Percentiles rank a stretch among this genome's conserved stretches.
Conservation (phyloP, 2,888 invertebrate genomes). For the Aleiodes testaceus region DNA sequence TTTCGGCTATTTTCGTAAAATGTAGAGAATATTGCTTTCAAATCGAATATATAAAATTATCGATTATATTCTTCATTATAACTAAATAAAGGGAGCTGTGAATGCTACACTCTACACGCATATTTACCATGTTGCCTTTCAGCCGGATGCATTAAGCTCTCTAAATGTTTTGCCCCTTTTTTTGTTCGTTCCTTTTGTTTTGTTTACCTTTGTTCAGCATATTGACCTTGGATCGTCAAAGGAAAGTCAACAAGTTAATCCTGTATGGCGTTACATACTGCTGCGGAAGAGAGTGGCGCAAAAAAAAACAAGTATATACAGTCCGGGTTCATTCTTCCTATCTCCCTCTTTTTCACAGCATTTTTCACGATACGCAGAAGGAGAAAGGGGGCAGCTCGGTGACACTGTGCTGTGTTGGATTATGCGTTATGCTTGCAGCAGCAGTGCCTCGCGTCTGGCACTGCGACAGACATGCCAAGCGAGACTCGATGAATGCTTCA, state of each 20-base stretch:
- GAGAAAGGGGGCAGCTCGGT: not conserved
- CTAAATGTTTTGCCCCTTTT: too few species aligned
- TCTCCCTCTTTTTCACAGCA: too few species aligned
- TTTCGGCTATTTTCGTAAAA: too few species aligned
- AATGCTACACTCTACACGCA: too few species aligned
- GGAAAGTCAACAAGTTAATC: conserved; percentile 40
- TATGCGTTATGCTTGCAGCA: conserved; percentile 38
- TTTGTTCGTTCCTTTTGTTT: not conserved
- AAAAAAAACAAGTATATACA: not conserved
- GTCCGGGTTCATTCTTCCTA: not conserved
- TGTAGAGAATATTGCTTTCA: too few species aligned
- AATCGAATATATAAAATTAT: too few species aligned
- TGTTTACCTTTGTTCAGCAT: conserved; percentile 28
- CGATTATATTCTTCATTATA: too few species aligned
- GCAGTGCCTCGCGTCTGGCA: conserved; percentile 33
- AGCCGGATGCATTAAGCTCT: too few species aligned
- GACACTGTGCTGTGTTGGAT: conserved; percentile 34
- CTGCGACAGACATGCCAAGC: conserved; percentile 34
- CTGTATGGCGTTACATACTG: not conserved
- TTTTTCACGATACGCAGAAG: too few species aligned
- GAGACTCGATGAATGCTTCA: conserved; percentile 28
- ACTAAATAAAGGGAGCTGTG: too few species aligned
- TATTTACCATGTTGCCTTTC: too few species aligned
- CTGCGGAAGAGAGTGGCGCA: not conserved
- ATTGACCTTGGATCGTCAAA: conserved; percentile 40